These are phyloP conservation scores for Eulithis testata DNA, from an alignment of 2,888 invertebrate species.

Conservation along the genomic window DNA sequence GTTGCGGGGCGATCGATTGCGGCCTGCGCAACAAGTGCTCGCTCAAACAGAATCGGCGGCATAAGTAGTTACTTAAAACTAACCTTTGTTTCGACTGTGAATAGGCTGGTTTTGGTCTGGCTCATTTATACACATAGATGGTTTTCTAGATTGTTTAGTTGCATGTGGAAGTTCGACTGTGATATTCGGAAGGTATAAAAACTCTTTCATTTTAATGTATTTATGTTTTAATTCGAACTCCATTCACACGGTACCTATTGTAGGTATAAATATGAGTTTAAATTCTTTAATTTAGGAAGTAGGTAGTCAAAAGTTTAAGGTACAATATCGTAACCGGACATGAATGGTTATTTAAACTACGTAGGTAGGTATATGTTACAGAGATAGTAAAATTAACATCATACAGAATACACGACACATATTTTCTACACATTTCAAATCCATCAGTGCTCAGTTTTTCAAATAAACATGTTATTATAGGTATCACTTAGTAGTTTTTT, in stretches of 20 bases:
- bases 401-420: constrained; percentile 33
- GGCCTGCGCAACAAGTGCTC: constrained; percentile 78
- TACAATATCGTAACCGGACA: constrained; percentile 15
- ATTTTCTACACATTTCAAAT: constrained; percentile 65
- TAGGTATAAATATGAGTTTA: constrained; percentile 43
- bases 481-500: not conserved
- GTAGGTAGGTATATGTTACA: not conserved
- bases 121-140: too few species aligned
- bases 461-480: constrained; percentile 17
- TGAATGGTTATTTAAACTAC: constrained; percentile 21
- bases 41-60: constrained; percentile 14
- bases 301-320: constrained; percentile 3
- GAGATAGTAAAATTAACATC: constrained; percentile 32
- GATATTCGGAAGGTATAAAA: not conserved
- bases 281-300: constrained; percentile 24
- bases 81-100: not conserved
- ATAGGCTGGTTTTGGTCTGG: not conserved
- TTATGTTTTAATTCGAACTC: constrained; percentile 24
- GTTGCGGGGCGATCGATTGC: constrained; percentile 66
- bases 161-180: not conserved
- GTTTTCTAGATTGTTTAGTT: too few species aligned
- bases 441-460: constrained; percentile 64
- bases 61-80: constrained; percentile 9
- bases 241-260: constrained; percentile 10
- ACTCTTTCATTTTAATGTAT: constrained; percentile 1